Evolutionary conservation across 2,888 invertebrate genomes (phyloP).

Genomic region (Apodemia duryi): DNA sequence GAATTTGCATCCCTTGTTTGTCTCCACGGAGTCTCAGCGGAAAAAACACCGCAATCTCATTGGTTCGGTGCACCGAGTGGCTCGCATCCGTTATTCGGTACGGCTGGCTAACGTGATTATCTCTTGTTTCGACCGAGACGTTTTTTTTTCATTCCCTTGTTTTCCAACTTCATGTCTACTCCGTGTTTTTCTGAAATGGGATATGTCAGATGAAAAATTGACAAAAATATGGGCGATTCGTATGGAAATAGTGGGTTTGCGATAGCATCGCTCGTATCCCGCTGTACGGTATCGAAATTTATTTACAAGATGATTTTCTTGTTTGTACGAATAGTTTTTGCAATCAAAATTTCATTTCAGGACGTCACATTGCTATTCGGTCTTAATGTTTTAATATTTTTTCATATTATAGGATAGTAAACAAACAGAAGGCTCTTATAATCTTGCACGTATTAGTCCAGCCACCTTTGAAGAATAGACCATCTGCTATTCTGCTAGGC

Average conservation of each 20-base stretch:
- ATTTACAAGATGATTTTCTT: constrained; percentile 64
- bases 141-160: constrained; percentile 64
- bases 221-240: constrained; percentile 72
- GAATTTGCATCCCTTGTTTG: constrained; percentile 79
- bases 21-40: constrained; percentile 64
- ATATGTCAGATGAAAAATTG: constrained; percentile 78
- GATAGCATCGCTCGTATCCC: constrained; percentile 66
- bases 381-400: too few species aligned
- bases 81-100: constrained; percentile 71
- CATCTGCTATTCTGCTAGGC: too few species aligned
- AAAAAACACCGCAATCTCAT: constrained; percentile 78
- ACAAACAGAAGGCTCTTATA: too few species aligned
- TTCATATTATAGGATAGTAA: too few species aligned
- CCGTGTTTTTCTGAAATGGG: constrained; percentile 73
- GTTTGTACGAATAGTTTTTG: constrained; percentile 34
- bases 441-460: too few species aligned
- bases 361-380: too few species aligned
- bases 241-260: constrained; percentile 72
- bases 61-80: constrained; percentile 69
- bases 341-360: background rate
- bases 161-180: constrained; percentile 75
- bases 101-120: constrained; percentile 77
- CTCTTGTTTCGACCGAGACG: constrained; percentile 73
- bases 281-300: constrained; percentile 50
- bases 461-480: too few species aligned